These are phyloP conservation scores for Papilio protenor DNA, from an alignment of 2,888 invertebrate species.

Conservation along the genomic window DNA sequence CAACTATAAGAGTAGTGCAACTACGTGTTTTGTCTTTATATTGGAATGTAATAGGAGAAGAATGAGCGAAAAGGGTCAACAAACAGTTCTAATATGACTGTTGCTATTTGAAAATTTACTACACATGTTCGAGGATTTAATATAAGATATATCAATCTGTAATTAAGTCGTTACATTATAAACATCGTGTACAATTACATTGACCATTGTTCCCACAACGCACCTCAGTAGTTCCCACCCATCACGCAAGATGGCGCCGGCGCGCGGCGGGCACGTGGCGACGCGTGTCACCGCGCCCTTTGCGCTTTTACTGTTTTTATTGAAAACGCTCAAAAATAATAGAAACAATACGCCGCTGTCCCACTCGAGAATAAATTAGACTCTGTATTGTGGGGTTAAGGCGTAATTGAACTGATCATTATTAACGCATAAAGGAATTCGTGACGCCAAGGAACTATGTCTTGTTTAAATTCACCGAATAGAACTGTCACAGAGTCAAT, in stretches of 20 bases:
- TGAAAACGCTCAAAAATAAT: conserved; percentile 79
- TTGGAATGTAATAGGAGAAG: neutral
- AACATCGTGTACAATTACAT: conserved; percentile 55
- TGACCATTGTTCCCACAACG: conserved; percentile 72
- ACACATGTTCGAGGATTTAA: neutral
- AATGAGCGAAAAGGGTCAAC: neutral
- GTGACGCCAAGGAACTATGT: conserved; percentile 21
- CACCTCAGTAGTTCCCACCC: conserved; percentile 73
- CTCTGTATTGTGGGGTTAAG: conserved; percentile 75
- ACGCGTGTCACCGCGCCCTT: conserved; percentile 63
- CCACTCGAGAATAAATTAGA: conserved; percentile 78
- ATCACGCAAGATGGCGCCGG: conserved; percentile 72
- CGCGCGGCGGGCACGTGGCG: conserved; percentile 66
- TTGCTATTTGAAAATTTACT: neutral
- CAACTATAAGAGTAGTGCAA: too few species aligned
- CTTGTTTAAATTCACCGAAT: neutral
- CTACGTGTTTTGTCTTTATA: neutral
- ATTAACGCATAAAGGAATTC: conserved; percentile 60
- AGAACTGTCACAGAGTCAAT: neutral
- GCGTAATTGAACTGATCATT: conserved; percentile 80
- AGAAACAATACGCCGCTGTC: conserved; percentile 73
- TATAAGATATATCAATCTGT: conserved; percentile 2
- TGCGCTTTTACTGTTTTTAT: conserved; percentile 75
- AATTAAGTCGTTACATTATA: conserved; percentile 36
- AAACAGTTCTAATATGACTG: neutral